Evolutionary conservation across 2,113 vertebrate genomes (phyloP), one percentile per base, ranked within the genome.

Genomic region (Salvator merianae): DNA sequence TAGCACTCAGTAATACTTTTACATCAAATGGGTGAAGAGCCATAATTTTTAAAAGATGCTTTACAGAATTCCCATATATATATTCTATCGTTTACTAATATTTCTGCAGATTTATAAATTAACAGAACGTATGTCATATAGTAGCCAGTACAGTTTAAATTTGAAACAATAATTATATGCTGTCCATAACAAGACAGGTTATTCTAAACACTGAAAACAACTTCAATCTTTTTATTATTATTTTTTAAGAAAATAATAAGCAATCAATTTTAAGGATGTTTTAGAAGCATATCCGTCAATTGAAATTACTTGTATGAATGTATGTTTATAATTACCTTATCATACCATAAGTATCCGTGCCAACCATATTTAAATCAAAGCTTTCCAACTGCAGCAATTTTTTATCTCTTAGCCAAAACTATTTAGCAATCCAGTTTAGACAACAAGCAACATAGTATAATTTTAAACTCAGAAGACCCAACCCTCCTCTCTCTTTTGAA

Each of bases 1-100:
- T 9, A 88, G 22, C n/a, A 55, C 4, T 18, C 3, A 85, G 66
- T 36, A 77, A 53, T 71, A 82, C 7, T 90, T 94, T 32, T n/a
- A n/a, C 65, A 78, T 22, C 38, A 72, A 34, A 22, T 74, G 79
- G 87, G 4, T 36, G 74, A 90, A 72, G 30, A 38, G 66, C 32
- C 78, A 53, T 63, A 38, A 10, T 63, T 26, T 80, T 47, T 20
- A 36, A 59, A 77, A 38, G 3, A 28, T 38, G 14, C 55, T 24
- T 6, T 62, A 80, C 47, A 78, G 16, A 13, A 78, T 24, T 55
- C 71, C 68, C 2, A 81, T 20, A 28, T 86, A 47, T 43, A 1
- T 32, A 3, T 22, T 77, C 30, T 9, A 90, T 14, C 5, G 36
- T 2, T 30, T 8, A 66, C 16, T 24, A 69, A 22, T 88, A 62